phyloP scores from a whole-genome alignment of 2,113 vertebrate species.

The Tinamus guttatus region DNA sequence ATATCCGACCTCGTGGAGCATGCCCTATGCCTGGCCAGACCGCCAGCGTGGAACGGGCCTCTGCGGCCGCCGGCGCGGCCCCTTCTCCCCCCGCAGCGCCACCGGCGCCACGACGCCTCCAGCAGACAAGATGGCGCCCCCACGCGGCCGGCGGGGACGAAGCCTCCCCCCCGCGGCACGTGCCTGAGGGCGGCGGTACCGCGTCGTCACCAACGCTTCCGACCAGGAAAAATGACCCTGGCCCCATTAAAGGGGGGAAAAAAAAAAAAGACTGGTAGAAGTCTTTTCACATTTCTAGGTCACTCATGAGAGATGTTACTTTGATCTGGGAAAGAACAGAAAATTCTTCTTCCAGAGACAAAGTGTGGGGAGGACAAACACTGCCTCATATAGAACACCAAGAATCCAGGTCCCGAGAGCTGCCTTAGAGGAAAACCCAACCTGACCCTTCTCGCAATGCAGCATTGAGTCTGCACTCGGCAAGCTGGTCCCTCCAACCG shows the following conservation, averaged over 20 bases:
- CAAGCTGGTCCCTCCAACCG: not conserved
- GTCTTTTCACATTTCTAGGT: not conserved
- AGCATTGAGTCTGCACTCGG: not conserved
- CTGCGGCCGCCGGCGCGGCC: fast-evolving
- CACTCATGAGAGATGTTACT: not conserved
- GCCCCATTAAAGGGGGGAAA: too few relatives aligned
- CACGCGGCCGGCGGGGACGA: fast-evolving
- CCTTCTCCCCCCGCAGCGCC: fast-evolving
- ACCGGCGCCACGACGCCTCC: fast-evolving
- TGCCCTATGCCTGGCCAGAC: fast-evolving
- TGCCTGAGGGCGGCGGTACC: not conserved
- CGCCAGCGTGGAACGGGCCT: fast-evolving
- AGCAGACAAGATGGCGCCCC: not conserved
- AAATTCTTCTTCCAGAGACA: too few relatives aligned
- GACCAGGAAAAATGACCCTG: too few relatives aligned
- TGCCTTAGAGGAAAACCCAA: not conserved
- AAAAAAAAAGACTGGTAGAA: too few relatives aligned
- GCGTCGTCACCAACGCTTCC: not conserved
- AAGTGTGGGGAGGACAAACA: too few relatives aligned
- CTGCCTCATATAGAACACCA: not conserved
- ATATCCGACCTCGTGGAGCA: not conserved
- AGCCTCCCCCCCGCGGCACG: fast-evolving
- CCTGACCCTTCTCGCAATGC: too few relatives aligned
- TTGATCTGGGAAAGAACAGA: not conserved
- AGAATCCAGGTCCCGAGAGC: not conserved